Evolutionary conservation across 2,888 invertebrate species (phyloP), one percentile per base, ranked within the genome.

Genomic region (Drosophila subsilvestris): DNA sequence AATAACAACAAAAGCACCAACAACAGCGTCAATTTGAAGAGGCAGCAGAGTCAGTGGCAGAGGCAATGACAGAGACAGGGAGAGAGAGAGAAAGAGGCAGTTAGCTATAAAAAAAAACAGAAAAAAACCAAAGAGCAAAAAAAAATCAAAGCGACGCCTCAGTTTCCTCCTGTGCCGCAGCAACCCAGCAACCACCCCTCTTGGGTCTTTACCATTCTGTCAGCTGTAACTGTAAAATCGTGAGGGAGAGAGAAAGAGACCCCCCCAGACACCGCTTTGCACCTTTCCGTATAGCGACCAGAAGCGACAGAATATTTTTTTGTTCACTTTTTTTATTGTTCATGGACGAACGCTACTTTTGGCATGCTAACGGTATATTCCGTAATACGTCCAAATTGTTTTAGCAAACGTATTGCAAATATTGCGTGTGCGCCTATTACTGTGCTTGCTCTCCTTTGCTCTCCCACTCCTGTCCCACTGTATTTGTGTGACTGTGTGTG

Each of bases 71-170:
- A 27, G 27, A 7, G 37, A 14, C 37, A 37, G n/a, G n/a, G 32
- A 37, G 1, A n/a, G 37, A 37, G 37, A 44, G 17, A 29, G 20
- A 8, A 25, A 68, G 42, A 37, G 48, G 53, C 51, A 67, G 48
- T 42, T 57, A 29, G 22, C 67, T 27, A 22, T 49, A 51, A 49
- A 60, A 27, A 37, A 49, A 37, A 25, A 5, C 32, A 32, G 7
- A 32, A 59, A 59, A 59, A 29, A 32, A 25, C 14, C 20, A n/a
- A 43, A 57, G 29, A 56, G 43, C 43, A 3, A 61, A 44, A 60
- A 51, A 69, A 53, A 57, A 70, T 54, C 47, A 70, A 70, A 60
- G 37, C 49, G 55, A 69, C 60, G 67, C 67, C 50, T 63, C 57
- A 47, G 48, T 48, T 53, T 60, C 59, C 60, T 61, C 37, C 37